Conservation (phyloP, 2,888 invertebrate species). For the Trachelus iudaicus region DNA sequence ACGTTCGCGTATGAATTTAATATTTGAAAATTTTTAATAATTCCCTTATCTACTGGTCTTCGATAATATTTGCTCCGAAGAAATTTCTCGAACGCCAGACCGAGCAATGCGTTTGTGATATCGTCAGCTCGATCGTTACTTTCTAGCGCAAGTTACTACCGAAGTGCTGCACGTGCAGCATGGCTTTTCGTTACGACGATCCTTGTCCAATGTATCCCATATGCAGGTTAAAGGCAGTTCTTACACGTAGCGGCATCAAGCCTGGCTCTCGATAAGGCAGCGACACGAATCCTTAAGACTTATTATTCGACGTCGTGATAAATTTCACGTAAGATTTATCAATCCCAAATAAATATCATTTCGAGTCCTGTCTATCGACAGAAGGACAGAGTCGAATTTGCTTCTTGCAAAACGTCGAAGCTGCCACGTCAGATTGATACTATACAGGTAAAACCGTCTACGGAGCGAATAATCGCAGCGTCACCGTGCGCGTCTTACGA, state of each 20-base stretch:
- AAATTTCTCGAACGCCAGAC: background rate
- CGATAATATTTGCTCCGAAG: background rate
- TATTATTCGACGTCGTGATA: background rate
- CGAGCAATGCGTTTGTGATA: background rate
- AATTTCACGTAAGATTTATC: background rate
- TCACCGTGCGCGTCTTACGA: background rate
- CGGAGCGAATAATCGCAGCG: background rate
- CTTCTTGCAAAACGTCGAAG: background rate
- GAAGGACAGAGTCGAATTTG: background rate
- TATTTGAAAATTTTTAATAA: background rate
- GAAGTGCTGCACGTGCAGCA: background rate
- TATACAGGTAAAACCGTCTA: too few species aligned
- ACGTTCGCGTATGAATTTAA: background rate
- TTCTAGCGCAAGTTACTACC: background rate
- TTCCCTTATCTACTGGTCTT: background rate
- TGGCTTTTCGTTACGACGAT: background rate
- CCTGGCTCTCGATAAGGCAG: background rate
- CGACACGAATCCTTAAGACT: background rate
- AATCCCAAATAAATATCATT: background rate
- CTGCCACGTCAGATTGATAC: background rate
- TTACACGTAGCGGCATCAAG: background rate
- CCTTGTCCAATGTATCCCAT: background rate
- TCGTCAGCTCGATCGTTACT: background rate
- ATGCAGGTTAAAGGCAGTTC: background rate
- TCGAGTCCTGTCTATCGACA: background rate